Percentiles rank a stretch among this genome's conserved stretches.
These are phyloP conservation scores for Gasteruption jaculator DNA, from an alignment of 2,888 invertebrate species.

Conservation along the genomic window DNA sequence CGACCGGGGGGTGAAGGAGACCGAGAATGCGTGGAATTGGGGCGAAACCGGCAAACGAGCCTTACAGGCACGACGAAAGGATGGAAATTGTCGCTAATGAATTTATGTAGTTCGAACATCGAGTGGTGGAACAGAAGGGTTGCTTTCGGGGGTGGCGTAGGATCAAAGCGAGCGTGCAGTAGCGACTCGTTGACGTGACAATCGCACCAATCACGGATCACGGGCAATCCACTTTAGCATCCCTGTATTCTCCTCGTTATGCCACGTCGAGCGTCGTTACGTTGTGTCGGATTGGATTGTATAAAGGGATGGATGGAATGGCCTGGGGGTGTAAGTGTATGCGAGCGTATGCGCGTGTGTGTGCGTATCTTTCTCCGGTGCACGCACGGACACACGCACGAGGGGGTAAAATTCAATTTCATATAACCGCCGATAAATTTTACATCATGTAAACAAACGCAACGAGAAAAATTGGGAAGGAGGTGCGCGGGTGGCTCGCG, in stretches of 20 bases:
- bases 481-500: too few species aligned
- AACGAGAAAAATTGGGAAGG: too few species aligned
- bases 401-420: too few species aligned
- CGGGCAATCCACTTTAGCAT: slow-evolving; percentile 30
- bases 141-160: slow-evolving; percentile 7
- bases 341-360: too few species aligned
- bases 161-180: slow-evolving; percentile 24
- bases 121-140: slow-evolving; percentile 17
- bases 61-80: not conserved
- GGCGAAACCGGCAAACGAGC: not conserved
- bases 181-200: slow-evolving; percentile 29
- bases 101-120: slow-evolving; percentile 27
- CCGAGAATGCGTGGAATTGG: not conserved
- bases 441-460: too few species aligned
- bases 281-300: too few species aligned
- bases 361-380: too few species aligned
- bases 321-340: too few species aligned
- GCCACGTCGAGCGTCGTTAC: slow-evolving; percentile 27
- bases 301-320: too few species aligned
- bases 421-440: too few species aligned
- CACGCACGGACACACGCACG: too few species aligned
- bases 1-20: not conserved
- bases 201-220: slow-evolving; percentile 31
- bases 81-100: slow-evolving; percentile 20
- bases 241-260: slow-evolving; percentile 25